Evolutionary conservation across 2,113 vertebrate genomes (phyloP).

Genomic region (Psammodynastes pulverulentus): DNA sequence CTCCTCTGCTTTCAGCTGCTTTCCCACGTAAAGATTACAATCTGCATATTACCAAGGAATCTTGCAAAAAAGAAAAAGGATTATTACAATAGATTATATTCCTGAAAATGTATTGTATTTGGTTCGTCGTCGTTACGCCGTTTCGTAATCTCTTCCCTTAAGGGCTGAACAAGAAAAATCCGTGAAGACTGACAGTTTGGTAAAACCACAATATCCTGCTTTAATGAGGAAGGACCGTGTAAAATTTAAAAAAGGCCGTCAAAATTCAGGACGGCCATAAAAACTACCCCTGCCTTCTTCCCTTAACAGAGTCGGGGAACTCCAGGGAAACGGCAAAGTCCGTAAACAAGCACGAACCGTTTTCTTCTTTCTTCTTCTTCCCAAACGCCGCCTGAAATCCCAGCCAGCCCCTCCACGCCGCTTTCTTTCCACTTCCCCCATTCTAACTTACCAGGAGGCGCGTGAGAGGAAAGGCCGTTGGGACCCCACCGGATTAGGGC

Average conservation of each 20-base stretch:
- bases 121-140: background rate
- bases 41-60: background rate
- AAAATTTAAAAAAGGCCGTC: background rate
- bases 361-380: background rate
- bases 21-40: background rate
- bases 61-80: background rate
- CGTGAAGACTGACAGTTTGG: background rate
- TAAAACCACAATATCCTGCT: background rate
- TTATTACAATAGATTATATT: background rate
- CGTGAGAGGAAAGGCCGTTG: background rate
- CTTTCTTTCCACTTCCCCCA: background rate
- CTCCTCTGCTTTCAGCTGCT: background rate
- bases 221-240: background rate
- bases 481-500: background rate
- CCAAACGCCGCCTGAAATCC: background rate
- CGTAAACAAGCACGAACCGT: background rate
- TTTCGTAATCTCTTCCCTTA: background rate
- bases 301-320: background rate
- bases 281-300: background rate
- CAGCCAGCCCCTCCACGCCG: too few species aligned
- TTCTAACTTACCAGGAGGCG: background rate
- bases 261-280: background rate
- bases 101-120: background rate
- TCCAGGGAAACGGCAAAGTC: background rate
- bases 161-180: background rate